phyloP scores from a whole-genome alignment of 1,140 invertebrate species.

The Periplaneta americana region DNA sequence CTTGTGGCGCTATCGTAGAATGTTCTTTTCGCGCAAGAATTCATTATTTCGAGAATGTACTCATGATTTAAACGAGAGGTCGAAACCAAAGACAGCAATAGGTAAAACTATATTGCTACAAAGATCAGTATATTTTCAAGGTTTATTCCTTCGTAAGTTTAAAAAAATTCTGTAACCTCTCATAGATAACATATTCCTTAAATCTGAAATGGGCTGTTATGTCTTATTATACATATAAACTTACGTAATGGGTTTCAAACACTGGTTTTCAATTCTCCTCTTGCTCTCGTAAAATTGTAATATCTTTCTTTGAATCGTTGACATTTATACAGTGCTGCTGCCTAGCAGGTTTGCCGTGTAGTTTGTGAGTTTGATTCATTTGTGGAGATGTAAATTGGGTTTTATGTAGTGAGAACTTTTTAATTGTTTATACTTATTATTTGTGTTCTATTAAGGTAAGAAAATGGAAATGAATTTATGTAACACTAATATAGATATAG shows the following conservation, averaged over 20 bases:
- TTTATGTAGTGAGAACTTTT: background rate
- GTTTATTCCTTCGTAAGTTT: background rate
- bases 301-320: background rate
- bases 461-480: background rate
- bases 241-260: background rate
- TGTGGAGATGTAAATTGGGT: background rate
- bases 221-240: too few species aligned
- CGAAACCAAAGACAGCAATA: background rate
- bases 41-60: too few species aligned
- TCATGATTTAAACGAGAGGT: background rate
- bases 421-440: background rate
- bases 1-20: too few species aligned
- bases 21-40: too few species aligned
- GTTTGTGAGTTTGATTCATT: background rate
- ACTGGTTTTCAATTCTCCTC: background rate
- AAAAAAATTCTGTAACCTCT: background rate
- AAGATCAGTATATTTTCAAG: background rate
- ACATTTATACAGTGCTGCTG: background rate
- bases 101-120: background rate
- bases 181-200: too few species aligned
- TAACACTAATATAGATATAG: background rate
- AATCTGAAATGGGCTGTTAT: too few species aligned
- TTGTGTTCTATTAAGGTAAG: background rate
- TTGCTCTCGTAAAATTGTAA: background rate
- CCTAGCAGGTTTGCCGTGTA: background rate